Base-by-base conservation (phyloP, 2,888 invertebrate genomes). In the Apamea sordens region DNA sequence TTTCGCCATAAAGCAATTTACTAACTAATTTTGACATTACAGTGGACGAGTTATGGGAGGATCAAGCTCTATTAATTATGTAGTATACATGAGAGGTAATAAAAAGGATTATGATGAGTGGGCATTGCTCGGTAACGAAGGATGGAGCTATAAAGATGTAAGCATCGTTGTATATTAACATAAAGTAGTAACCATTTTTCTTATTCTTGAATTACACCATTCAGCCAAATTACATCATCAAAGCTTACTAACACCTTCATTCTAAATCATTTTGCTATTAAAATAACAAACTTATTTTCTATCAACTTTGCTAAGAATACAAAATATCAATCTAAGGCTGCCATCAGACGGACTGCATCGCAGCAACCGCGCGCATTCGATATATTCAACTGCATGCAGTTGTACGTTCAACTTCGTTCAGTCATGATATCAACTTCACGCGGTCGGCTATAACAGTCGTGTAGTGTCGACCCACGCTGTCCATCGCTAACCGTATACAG, bases 41-140 rank as follows among this genome's bases (percentile, higher is more conserved):
- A 97, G 97, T 77, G 97, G 97, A 7, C 97, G 97, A 91, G 97
- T 98, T 4, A 97, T 98, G 97, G 98, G 98, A 28, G 98, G 98
- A 6, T 97, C 97, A 4, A 98, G 98, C 86, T 94, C 97, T 64
- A 96, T 97, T 68, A 98, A 98, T 93, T 97, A 97, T 93, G 96
- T 98, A 95, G 97, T 97, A 53, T 98, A 98, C 91, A 97, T 97
- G 91, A 93, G 98, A 92, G 98, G 97, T 63, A 97, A 97, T 89
- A 97, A 96, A 77, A 92, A 95, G 61, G 98, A 98, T 92, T 98
- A 98, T 90, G 97, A 98, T 89, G 96, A 97, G 79, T 98, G 98
- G 98, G 97, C 97, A 8, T 93, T 94, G 24, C 92, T 97, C 83
- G 98, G 98, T 61, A 97, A 97, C 89, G 89, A 94, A 72, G 98